These are phyloP conservation scores for Ganaspis brasiliensis DNA, from an alignment of 2,888 invertebrate genomes.

Conservation along the genomic window DNA sequence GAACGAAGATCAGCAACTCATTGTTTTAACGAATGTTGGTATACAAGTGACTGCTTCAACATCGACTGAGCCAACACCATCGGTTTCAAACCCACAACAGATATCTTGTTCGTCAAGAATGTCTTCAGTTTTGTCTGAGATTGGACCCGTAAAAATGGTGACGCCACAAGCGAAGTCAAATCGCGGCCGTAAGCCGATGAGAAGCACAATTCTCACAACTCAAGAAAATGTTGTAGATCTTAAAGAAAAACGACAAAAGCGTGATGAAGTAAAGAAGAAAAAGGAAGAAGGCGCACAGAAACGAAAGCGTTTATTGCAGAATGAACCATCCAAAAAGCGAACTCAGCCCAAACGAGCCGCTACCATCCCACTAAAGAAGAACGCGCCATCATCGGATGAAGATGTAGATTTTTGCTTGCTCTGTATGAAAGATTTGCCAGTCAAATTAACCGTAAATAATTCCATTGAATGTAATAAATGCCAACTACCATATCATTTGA, in stretches of 20 bases:
- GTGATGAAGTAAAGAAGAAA: constrained; percentile 15
- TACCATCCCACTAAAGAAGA: not conserved
- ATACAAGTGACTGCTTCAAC: too few species aligned
- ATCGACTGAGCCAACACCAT: too few species aligned
- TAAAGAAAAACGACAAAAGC: constrained; percentile 20
- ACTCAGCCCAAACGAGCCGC: not conserved
- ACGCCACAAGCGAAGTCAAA: not conserved
- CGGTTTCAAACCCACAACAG: too few species aligned
- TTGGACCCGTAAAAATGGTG: not conserved
- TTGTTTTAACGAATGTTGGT: too few species aligned
- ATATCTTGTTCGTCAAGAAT: too few species aligned
- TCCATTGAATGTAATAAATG: constrained; percentile 16
- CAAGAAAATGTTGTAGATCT: constrained; percentile 9
- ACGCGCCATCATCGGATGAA: not conserved
- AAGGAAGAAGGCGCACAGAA: not conserved
- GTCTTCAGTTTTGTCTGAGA: too few species aligned
- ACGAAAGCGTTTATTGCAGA: not conserved
- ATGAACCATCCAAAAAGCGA: constrained; percentile 10
- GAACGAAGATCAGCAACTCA: too few species aligned
- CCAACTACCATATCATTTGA: constrained; percentile 11
- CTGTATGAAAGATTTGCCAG: constrained; percentile 13
- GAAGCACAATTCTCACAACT: constrained; percentile 11
- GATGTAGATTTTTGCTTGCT: constrained; percentile 18
- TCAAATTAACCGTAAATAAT: not conserved
- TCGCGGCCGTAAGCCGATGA: constrained; percentile 19